Evolutionary conservation across 2,888 invertebrate species (phyloP).

Genomic region (Parasteatoda lunata): DNA sequence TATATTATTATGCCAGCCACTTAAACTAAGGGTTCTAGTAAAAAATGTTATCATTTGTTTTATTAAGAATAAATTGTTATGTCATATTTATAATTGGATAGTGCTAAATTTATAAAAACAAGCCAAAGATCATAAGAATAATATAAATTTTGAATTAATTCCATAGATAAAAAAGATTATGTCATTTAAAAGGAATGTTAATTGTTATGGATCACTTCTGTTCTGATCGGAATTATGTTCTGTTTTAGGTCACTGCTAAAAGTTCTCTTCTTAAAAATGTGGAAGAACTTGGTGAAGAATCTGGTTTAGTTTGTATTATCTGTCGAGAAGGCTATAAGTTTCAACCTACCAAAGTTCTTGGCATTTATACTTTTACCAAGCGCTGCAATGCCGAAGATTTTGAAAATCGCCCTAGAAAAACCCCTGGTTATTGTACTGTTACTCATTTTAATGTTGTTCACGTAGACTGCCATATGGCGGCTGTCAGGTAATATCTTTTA

Average conservation of each 20-base stretch:
- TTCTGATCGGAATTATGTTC: background rate
- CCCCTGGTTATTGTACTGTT: slow-evolving; percentile 90
- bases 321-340: slow-evolving; percentile 98
- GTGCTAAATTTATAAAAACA: too few species aligned
- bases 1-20: too few species aligned
- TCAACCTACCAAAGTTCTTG: slow-evolving; percentile 92
- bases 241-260: slow-evolving; percentile 84
- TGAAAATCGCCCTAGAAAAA: slow-evolving; percentile 90
- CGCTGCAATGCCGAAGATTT: slow-evolving; percentile 94
- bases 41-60: too few species aligned
- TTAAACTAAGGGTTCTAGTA: too few species aligned
- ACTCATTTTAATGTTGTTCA: slow-evolving; percentile 99
- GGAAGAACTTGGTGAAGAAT: slow-evolving; percentile 95
- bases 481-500: slow-evolving; percentile 82
- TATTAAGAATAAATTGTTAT: too few species aligned
- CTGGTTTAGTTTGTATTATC: slow-evolving; percentile 96
- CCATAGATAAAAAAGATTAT: too few species aligned
- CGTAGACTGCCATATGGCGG: slow-evolving; percentile 97
- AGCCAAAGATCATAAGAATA: too few species aligned
- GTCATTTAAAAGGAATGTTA: too few species aligned
- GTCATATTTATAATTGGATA: too few species aligned
- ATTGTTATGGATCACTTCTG: too few species aligned
- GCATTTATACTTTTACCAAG: slow-evolving; percentile 97
- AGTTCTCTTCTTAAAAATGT: slow-evolving; percentile 90
- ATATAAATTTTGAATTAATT: too few species aligned